Evolutionary conservation across 2,888 invertebrate genomes (phyloP), one percentile per base, ranked within the genome.

Genomic region (Eledone cirrhosa): DNA sequence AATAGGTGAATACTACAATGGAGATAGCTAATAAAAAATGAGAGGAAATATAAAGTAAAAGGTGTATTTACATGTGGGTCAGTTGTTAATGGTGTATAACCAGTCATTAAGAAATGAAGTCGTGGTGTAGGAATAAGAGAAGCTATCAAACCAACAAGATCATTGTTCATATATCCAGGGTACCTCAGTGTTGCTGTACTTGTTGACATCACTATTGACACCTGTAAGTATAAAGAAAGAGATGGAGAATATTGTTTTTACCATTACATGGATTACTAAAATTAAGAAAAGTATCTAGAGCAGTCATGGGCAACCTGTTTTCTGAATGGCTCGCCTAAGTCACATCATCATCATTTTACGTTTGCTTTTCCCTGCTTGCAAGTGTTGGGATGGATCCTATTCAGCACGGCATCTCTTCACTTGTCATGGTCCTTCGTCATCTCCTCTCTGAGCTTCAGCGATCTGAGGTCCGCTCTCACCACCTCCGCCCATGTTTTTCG

Each of bases 51-150:
- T 41, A 41, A 41, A 3, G 41, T 41, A 41, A 41, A 41, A 41
- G 0, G 3, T 41, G 41, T 41, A 13, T n/a, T 79, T 87, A 94
- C 95, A 86, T 94, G 94, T 85, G 95, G 95, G 90, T 98, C 98
- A 1, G 97, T 96, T 0, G 96, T 95, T 59, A 98, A 93, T 0
- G 98, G 98, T 41, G 98, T 98, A 83, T 91, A 91, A 7, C 99
- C 99, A 0, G 99, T 99, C 97, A 99, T 99, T 8, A 99, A 93
- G 91, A 99, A 99, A 92, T 99, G 98, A 78, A 99, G 93, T n/a
- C 97, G 93, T 27, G 99, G 98, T 2, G 98, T 98, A 0, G 99
- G 99, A 86, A 98, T 98, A 77, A 99, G 92, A 1, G 98, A 97
- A 22, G 98, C 97, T 85, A 97, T 95, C 81, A 99, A 92, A 78